Evolutionary conservation across 2,888 invertebrate species (phyloP).

Genomic region (Aleiodes testaceus): DNA sequence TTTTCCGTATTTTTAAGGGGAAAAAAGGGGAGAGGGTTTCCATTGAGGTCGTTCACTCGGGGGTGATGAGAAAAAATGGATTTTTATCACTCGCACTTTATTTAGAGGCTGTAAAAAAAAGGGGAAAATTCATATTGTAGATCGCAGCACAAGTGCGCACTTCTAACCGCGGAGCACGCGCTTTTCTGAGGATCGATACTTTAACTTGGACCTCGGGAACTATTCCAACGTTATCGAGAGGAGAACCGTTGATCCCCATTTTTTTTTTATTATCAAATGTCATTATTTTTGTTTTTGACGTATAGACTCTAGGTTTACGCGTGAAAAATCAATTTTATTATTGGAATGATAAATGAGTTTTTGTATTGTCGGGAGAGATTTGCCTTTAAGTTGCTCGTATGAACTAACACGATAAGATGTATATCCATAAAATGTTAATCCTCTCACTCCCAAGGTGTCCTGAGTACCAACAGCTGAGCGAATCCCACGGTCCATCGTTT

Average conservation of each 20-base stretch:
- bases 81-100: background rate
- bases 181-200: constrained; percentile 37
- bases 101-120: background rate
- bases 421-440: constrained; percentile 30
- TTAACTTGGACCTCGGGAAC: constrained; percentile 26
- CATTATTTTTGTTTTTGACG: background rate
- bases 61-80: no score
- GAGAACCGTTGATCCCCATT: constrained; percentile 19
- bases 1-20: no score
- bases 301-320: constrained; percentile 6
- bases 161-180: constrained; percentile 36
- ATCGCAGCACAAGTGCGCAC: constrained; percentile 30
- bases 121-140: constrained; percentile 26
- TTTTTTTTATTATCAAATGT: background rate
- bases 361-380: background rate
- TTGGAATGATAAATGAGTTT: no score
- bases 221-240: constrained; percentile 32
- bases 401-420: constrained; percentile 28
- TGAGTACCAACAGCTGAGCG: constrained; percentile 18
- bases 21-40: no score
- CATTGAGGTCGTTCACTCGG: no score
- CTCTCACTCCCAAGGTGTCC: constrained; percentile 13
- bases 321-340: no score
- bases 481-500: constrained; percentile 27
- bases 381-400: constrained; percentile 7